Evolutionary conservation across 30 jellyfish, hydroid and myxozoan genomes (phyloP).

Genomic region (Pseudorhiza aurosa): DNA sequence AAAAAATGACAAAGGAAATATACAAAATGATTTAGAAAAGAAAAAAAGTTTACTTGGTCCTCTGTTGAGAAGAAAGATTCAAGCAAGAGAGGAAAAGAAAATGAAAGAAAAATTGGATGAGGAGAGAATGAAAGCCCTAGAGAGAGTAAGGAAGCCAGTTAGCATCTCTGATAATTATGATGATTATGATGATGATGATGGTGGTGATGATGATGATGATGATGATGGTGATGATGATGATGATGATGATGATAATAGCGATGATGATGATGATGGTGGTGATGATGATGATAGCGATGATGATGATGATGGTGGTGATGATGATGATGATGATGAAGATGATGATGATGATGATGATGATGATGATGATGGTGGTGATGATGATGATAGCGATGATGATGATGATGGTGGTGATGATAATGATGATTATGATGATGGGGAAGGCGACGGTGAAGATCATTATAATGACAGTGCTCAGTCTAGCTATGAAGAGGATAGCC

Average conservation of each 20-base stretch:
- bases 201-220: neutral
- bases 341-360: neutral
- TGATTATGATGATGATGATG: slow-evolving; percentile 3
- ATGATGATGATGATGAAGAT: slow-evolving; percentile 22
- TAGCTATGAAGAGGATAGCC: neutral
- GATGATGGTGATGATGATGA: neutral
- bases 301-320: neutral
- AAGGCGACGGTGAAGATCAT: neutral
- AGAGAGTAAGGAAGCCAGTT: neutral
- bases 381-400: slow-evolving; percentile 2
- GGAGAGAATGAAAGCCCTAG: slow-evolving; percentile 13
- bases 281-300: neutral
- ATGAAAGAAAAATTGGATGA: slow-evolving; percentile 11
- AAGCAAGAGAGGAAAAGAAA: slow-evolving; percentile 9
- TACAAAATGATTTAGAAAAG: slow-evolving; percentile 9
- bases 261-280: neutral
- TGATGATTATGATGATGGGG: slow-evolving; percentile 19
- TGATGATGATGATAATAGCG: neutral
- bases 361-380: neutral
- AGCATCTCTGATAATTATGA: neutral
- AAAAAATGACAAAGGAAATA: neutral
- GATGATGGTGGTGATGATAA: slow-evolving; percentile 9
- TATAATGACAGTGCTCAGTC: slow-evolving; percentile 11
- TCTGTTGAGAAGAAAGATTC: neutral
- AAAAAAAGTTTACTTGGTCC: slow-evolving; percentile 29